Percentiles rank a stretch among this genome's conserved stretches.
Evolutionary conservation across 2,797 vertebrate species (phyloP).

Genomic region (Australoheros facetus): DNA sequence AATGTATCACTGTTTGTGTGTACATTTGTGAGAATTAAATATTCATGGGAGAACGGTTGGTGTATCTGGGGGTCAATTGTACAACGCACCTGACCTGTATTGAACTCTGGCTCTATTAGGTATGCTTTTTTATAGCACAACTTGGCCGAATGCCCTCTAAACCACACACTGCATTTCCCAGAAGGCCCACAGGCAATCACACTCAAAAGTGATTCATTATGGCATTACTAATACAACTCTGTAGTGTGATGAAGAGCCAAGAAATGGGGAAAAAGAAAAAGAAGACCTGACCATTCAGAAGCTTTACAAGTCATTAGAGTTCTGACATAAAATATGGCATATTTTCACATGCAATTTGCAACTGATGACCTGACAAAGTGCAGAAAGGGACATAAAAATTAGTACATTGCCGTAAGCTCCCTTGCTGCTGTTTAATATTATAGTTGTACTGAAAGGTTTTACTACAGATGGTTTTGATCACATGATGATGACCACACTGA

Average conservation of each 20-base stretch:
- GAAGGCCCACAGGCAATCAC: conserved; percentile 53
- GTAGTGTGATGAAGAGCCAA: conserved; percentile 50
- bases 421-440: neutral
- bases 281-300: conserved; percentile 8
- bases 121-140: conserved; percentile 39
- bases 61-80: conserved; percentile 32
- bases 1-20: neutral
- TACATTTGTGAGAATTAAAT: conserved; percentile 9
- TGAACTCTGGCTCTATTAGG: conserved; percentile 48
- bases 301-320: neutral
- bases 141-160: conserved; percentile 40
- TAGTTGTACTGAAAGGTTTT: neutral
- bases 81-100: conserved; percentile 41
- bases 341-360: conserved; percentile 4
- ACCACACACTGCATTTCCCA: conserved; percentile 49
- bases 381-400: neutral
- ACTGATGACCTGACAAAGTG: neutral
- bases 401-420: neutral
- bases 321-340: neutral
- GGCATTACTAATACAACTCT: conserved; percentile 57
- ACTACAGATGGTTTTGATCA: neutral
- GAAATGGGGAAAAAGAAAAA: conserved; percentile 39
- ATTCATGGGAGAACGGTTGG: conserved; percentile 6
- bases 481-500: neutral
- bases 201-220: conserved; percentile 59